A percentile compares a stretch with the other conserved stretches of the same genome.
phyloP scores from a whole-genome alignment of 2,888 invertebrate species.

The Linnaemya vulpina region DNA sequence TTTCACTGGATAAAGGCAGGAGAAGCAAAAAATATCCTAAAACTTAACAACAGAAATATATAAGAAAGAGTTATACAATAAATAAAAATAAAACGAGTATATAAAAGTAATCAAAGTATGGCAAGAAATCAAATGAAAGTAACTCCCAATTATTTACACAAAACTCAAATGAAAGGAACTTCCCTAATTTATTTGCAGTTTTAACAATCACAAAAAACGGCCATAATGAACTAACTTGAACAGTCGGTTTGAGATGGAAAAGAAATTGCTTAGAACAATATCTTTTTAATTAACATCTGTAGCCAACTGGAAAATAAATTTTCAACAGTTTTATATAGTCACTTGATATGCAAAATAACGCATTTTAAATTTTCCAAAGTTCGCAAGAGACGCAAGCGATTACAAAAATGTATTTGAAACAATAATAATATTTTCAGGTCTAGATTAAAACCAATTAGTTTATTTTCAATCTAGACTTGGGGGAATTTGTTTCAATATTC shows the following conservation, averaged over 20 bases:
- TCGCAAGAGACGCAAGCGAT: too few relatives aligned
- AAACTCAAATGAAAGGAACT: conserved; percentile 24
- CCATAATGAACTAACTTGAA: not conserved
- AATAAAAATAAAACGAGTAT: conserved; percentile 3
- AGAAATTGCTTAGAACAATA: not conserved
- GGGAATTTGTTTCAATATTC: too few relatives aligned
- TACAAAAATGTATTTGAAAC: too few relatives aligned
- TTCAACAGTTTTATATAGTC: too few relatives aligned
- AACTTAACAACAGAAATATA: not conserved
- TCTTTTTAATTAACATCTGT: too few relatives aligned
- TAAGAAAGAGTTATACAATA: conserved; percentile 1
- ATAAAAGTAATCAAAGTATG: conserved; percentile 29
- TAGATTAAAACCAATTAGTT: too few relatives aligned
- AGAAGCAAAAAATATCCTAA: conserved; percentile 32
- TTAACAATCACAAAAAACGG: not conserved
- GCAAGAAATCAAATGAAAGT: conserved; percentile 19
- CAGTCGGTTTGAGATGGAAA: not conserved
- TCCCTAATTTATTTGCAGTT: conserved; percentile 42
- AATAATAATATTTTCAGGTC: too few relatives aligned
- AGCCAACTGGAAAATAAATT: too few relatives aligned
- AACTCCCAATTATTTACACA: conserved; percentile 23
- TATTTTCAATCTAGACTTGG: too few relatives aligned
- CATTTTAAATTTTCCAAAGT: too few relatives aligned
- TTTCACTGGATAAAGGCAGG: conserved; percentile 34
- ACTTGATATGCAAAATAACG: too few relatives aligned